Conservation (phyloP, 2,797 vertebrate species). For the Orestias chungarensis region DNA sequence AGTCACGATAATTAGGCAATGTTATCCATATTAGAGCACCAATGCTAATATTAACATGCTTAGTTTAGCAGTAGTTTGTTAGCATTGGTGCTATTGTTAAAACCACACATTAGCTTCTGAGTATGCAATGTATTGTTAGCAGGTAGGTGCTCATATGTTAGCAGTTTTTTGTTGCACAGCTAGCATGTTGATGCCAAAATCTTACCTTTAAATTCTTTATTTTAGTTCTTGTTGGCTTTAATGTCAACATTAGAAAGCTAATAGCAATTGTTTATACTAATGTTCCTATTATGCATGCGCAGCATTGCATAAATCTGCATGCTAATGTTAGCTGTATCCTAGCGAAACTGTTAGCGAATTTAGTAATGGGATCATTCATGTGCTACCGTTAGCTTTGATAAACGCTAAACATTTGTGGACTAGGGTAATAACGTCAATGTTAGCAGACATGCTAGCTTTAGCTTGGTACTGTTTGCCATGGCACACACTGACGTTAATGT, state of each 20-base stretch:
- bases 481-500: no score
- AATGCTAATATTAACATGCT: not conserved
- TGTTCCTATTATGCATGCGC: not conserved
- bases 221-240: not conserved
- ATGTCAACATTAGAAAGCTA: not conserved
- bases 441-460: no score
- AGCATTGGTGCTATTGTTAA: not conserved
- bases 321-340: not conserved
- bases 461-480: no score
- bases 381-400: not conserved
- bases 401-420: no score
- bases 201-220: no score
- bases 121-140: not conserved
- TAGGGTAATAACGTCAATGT: no score
- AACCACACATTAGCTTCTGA: not conserved
- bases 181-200: not conserved
- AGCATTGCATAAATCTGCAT: not conserved
- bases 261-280: not conserved
- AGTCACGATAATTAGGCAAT: not conserved
- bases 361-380: not conserved
- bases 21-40: no score
- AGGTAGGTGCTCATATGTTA: not conserved
- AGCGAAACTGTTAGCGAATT: not conserved
- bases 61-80: not conserved
- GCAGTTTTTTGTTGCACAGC: not conserved